A percentile compares a stretch with the other conserved stretches of the same genome.
Evolutionary conservation across 2,888 invertebrate genomes (phyloP).

Genomic region (Mimumesa dahlbomi): DNA sequence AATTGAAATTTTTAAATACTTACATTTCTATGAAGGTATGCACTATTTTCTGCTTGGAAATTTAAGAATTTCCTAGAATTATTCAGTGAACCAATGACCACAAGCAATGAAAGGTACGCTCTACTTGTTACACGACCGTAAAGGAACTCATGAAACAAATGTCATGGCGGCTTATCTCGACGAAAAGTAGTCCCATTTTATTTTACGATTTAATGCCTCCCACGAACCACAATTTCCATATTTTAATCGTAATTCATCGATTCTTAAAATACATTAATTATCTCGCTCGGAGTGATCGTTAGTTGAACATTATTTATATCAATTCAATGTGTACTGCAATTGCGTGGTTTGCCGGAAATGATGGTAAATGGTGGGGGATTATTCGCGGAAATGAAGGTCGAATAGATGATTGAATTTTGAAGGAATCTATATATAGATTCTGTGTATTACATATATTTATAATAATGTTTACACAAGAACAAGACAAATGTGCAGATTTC

Average conservation of each 20-base stretch:
- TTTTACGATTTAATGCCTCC: not conserved
- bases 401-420: not conserved
- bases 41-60: conserved; percentile 1
- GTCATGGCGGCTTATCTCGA: conserved; percentile 58
- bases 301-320: too few relatives aligned
- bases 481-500: too few relatives aligned
- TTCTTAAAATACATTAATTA: too few relatives aligned
- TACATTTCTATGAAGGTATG: conserved; percentile 38
- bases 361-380: not conserved
- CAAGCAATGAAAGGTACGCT: conserved; percentile 10
- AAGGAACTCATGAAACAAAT: conserved; percentile 48
- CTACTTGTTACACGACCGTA: conserved; percentile 21
- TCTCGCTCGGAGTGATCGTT: too few relatives aligned
- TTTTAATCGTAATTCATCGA: too few relatives aligned
- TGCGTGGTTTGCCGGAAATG: conserved; percentile 9
- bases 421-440: not conserved
- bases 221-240: not conserved
- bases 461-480: not conserved
- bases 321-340: not conserved
- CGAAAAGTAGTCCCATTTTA: conserved; percentile 53
- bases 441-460: not conserved
- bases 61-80: conserved; percentile 10
- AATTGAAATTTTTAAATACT: conserved; percentile 30
- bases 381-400: not conserved
- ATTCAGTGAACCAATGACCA: not conserved